Evolutionary conservation across 2,888 invertebrate species (phyloP).

Genomic region (Oasisia sp.): DNA sequence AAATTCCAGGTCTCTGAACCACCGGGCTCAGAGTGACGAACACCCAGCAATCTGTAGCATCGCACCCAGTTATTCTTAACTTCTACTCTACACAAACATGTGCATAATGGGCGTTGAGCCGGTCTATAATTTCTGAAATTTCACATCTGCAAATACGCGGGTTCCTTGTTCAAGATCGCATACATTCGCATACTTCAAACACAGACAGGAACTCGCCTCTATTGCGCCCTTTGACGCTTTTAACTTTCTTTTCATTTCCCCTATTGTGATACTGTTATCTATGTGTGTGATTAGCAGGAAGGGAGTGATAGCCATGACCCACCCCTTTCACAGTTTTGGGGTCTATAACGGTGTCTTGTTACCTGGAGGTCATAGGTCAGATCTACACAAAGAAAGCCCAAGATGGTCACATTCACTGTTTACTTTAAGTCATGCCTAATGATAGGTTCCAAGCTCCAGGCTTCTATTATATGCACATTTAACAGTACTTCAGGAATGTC

Average conservation of each 20-base stretch:
- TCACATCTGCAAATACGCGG: neutral
- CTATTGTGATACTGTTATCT: constrained; percentile 10
- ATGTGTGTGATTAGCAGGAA: neutral
- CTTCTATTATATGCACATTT: neutral
- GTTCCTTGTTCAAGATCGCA: neutral
- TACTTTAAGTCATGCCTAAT: neutral
- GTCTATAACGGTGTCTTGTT: constrained; percentile 12
- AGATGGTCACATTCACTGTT: neutral
- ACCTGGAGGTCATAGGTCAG: neutral
- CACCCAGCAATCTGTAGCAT: neutral
- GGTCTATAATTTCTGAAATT: neutral
- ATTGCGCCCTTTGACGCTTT: neutral
- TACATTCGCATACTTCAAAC: neutral
- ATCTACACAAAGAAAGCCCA: neutral
- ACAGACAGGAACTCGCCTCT: neutral
- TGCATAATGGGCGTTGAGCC: neutral
- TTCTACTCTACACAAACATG: neutral
- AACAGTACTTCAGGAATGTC: neutral
- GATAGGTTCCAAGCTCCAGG: neutral
- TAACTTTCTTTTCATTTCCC: neutral
- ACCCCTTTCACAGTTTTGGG: neutral
- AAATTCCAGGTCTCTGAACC: neutral
- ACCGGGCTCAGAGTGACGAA: neutral
- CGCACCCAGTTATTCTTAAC: neutral
- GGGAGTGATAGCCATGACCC: neutral